phyloP scores from a whole-genome alignment of 2,797 vertebrate genomes.

The Streptopelia turtur region DNA sequence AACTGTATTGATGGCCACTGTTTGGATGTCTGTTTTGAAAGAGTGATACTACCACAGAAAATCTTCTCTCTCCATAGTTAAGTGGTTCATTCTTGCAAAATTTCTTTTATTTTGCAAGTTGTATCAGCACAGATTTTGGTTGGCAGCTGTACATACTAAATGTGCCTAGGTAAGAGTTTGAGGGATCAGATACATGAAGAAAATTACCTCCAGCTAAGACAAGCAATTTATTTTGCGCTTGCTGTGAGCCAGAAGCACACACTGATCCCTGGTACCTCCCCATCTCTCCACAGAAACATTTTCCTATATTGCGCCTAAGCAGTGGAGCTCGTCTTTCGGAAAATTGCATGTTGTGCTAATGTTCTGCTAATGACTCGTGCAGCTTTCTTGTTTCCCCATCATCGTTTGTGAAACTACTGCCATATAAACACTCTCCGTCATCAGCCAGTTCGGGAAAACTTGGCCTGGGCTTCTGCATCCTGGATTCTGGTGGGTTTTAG shows the following conservation, averaged over 20 bases:
- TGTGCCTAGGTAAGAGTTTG: neutral
- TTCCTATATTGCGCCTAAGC: neutral
- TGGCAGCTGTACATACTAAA: neutral
- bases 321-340: neutral
- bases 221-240: slow-evolving; percentile 1
- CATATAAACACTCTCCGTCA: fast-evolving
- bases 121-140: neutral
- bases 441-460: neutral
- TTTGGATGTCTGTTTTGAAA: neutral
- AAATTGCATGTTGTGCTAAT: neutral
- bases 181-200: neutral
- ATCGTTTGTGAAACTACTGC: neutral
- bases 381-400: neutral
- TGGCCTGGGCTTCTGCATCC: neutral
- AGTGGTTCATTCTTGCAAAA: neutral
- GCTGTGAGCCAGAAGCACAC: neutral
- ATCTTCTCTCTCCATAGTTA: neutral
- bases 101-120: neutral
- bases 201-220: slow-evolving; percentile 11
- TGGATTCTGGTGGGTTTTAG: neutral
- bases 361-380: neutral
- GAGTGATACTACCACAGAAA: neutral
- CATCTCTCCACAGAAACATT: neutral
- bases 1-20: neutral
- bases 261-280: neutral